Base-by-base conservation (phyloP, 2,888 invertebrate genomes). In the Aproaerema taeniolella region DNA sequence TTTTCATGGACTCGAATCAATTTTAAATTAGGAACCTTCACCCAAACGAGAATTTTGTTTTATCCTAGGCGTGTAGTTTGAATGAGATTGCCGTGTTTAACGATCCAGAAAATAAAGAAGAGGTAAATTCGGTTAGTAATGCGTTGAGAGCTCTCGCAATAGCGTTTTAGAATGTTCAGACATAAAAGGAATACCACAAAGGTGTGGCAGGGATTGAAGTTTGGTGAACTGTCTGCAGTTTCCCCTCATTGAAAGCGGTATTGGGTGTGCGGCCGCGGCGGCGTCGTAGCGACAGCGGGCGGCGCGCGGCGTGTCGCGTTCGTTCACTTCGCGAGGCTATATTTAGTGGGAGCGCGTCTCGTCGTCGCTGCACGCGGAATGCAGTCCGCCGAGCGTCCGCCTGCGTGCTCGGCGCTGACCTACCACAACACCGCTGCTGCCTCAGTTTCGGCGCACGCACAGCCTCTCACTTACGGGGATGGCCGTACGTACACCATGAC, bases 271-370 rank as follows among this genome's bases (percentile, higher is more conserved):
- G 26, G 30, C 29, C 30, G 50, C 50, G 49, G 48, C 41, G 47
- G 43, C 47, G 51, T n/a, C n/a, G n/a, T n/a, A n/a, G n/a, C n/a
- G 41, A 50, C 44, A 50, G 49, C 50, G 46, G n/a, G 31, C 47
- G 51, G 42, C 46, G 44, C 17, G 42, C 43, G 49, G 47, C 54
- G 53, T 56, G 59, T 42, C 53, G 68, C 76, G 82, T 83, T 81
- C 80, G 82, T 80, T 83, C 82, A 82, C 83, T 74, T 69, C 58
- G 65, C 59, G 50, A 63, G 61, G 76, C 80, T 83, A 83, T 82
- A 85, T 85, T 82, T 85, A 85, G 82, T 81, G 68, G 63, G 62
- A 67, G 69, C 67, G 58, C 54, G 60, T 58, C 30, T 30, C 46
- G 54, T 50, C 40, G 54, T 52, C 67, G 61, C 59, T 66, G 69